Conservation (phyloP, 2,113 vertebrate genomes). For the Saguinus midas region DNA sequence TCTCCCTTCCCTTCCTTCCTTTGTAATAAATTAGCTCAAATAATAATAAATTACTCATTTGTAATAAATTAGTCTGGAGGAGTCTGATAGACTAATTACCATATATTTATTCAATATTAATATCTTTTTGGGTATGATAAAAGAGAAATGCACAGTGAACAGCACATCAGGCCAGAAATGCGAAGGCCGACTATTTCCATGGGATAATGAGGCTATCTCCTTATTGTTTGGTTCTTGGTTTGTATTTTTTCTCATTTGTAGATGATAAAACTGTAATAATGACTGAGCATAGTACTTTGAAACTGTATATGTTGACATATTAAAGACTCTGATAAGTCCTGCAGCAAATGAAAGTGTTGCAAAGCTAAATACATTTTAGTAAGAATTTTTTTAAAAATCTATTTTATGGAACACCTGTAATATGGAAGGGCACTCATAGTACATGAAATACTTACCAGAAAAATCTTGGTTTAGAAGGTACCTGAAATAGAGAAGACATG, state of each 20-base stretch:
- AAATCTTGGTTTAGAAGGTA: neutral
- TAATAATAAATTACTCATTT: neutral
- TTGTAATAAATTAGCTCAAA: neutral
- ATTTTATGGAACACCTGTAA: neutral
- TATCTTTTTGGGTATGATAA: neutral
- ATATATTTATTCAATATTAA: neutral
- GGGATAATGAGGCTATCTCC: too few relatives aligned
- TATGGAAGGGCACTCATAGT: neutral
- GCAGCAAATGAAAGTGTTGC: neutral
- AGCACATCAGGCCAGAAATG: neutral
- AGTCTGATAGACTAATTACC: neutral
- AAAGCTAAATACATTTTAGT: neutral
- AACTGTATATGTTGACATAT: fast-evolving
- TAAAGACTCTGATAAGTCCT: neutral
- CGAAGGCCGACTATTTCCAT: neutral
- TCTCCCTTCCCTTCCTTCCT: neutral
- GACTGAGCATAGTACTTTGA: neutral
- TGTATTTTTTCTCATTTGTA: neutral
- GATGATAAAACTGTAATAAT: neutral
- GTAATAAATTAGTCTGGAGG: neutral
- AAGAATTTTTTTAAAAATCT: neutral
- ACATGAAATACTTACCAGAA: neutral
- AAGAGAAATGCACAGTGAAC: neutral
- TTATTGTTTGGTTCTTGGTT: neutral
- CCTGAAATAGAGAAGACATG: neutral